These are phyloP conservation scores for Centropus bengalensis DNA, from an alignment of 2,113 vertebrate genomes.

Conservation along the genomic window DNA sequence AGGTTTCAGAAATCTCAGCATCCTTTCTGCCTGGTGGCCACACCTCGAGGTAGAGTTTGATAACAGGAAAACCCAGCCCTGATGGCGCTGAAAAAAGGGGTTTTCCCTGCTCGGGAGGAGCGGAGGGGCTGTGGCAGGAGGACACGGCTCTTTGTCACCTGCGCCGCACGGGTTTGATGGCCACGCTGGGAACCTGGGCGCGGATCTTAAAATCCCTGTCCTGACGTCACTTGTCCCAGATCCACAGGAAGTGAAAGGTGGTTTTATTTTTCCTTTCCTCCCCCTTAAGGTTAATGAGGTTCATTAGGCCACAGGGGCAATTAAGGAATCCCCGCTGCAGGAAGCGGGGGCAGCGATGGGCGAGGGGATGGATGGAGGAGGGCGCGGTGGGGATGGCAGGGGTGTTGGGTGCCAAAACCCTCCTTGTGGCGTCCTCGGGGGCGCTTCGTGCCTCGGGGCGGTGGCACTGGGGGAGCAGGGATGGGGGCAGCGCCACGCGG, in stretches of 20 bases:
- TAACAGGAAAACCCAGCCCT: background rate
- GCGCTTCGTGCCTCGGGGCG: too few species aligned
- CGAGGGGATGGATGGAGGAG: background rate
- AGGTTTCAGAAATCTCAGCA: background rate
- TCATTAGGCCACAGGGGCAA: background rate
- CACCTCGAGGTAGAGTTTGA: background rate
- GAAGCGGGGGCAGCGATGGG: background rate
- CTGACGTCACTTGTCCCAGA: background rate
- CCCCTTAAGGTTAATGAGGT: background rate
- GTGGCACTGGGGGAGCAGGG: too few species aligned
- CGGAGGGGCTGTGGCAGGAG: background rate
- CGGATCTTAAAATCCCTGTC: too few species aligned
- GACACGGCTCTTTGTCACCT: background rate
- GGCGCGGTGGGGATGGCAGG: background rate
- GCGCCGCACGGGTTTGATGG: rapidly evolving
- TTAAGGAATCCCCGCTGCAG: background rate
- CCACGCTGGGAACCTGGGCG: too few species aligned
- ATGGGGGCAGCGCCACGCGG: too few species aligned
- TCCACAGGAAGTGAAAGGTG: background rate
- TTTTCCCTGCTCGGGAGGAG: background rate
- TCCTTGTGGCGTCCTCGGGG: too few species aligned
- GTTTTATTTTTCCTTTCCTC: background rate
- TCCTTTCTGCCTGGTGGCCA: rapidly evolving
- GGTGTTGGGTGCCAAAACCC: too few species aligned
- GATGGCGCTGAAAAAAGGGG: background rate